Conservation (phyloP, 2,113 vertebrate species). For the Dipodomys spectabilis region DNA sequence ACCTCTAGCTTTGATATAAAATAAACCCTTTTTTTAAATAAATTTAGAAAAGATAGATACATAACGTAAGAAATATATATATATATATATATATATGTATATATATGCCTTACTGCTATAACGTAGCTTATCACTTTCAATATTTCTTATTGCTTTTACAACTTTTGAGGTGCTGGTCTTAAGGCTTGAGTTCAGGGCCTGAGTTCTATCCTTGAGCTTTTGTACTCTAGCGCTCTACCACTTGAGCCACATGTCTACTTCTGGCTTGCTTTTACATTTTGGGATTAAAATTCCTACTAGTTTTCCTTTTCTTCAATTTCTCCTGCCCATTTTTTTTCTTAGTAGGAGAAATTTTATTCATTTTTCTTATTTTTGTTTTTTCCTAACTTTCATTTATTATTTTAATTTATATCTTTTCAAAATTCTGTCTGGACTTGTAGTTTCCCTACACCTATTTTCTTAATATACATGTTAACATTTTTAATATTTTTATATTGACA, state of each 20-base stretch:
- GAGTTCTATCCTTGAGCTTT: too few relatives aligned
- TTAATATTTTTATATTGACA: not conserved
- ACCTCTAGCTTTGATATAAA: constrained; percentile 74
- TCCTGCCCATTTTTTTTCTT: not conserved
- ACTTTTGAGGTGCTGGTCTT: too few relatives aligned
- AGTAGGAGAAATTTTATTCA: not conserved
- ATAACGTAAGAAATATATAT: too few relatives aligned
- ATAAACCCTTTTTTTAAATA: constrained; percentile 40
- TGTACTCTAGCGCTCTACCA: too few relatives aligned
- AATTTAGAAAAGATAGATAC: too few relatives aligned
- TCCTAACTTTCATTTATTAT: not conserved
- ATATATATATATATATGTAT: too few relatives aligned
- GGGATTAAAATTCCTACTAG: not conserved
- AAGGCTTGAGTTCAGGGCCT: too few relatives aligned
- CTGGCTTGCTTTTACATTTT: too few relatives aligned
- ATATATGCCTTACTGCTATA: not conserved
- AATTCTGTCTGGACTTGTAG: not conserved
- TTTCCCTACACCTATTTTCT: constrained; percentile 6
- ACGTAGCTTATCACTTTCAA: not conserved
- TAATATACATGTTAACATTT: not conserved
- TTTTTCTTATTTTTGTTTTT: not conserved
- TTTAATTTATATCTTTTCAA: not conserved
- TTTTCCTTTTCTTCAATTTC: not conserved
- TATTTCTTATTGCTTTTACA: constrained; percentile 6
- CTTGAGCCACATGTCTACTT: too few relatives aligned